Evolutionary conservation across 2,797 vertebrate species (phyloP).

Genomic region (Merluccius polli): DNA sequence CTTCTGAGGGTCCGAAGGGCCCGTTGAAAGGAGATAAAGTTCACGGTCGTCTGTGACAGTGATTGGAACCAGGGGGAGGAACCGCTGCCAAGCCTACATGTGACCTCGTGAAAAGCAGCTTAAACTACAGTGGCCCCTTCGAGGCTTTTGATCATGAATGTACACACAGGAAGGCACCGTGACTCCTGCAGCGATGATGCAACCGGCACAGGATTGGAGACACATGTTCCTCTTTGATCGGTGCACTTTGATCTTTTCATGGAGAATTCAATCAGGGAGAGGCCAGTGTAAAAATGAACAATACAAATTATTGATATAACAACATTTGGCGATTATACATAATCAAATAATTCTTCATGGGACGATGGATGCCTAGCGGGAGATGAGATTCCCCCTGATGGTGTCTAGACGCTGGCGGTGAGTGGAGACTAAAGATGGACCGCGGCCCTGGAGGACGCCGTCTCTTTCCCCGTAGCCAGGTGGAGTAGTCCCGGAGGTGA

Average conservation of each 20-base stretch:
- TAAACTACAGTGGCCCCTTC: not conserved
- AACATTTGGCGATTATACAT: too few species aligned
- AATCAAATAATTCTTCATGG: too few species aligned
- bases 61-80: not conserved
- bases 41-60: not conserved
- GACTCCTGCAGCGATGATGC: constrained; percentile 34
- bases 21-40: not conserved
- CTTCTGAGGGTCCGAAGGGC: not conserved
- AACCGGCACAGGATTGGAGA: constrained; percentile 24
- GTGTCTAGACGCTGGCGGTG: too few species aligned
- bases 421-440: too few species aligned
- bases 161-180: constrained; percentile 33
- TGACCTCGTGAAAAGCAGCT: constrained; percentile 9
- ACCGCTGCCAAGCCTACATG: not conserved
- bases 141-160: constrained; percentile 1
- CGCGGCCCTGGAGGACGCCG: too few species aligned
- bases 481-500: too few species aligned
- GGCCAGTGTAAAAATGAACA: too few species aligned
- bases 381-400: too few species aligned
- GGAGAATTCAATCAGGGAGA: not conserved
- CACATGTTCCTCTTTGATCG: constrained; percentile 9
- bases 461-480: too few species aligned
- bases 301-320: too few species aligned
- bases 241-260: not conserved
- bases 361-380: too few species aligned